Conservation (phyloP, 1,140 invertebrate genomes). For the Pseudomyrmex concolor region DNA sequence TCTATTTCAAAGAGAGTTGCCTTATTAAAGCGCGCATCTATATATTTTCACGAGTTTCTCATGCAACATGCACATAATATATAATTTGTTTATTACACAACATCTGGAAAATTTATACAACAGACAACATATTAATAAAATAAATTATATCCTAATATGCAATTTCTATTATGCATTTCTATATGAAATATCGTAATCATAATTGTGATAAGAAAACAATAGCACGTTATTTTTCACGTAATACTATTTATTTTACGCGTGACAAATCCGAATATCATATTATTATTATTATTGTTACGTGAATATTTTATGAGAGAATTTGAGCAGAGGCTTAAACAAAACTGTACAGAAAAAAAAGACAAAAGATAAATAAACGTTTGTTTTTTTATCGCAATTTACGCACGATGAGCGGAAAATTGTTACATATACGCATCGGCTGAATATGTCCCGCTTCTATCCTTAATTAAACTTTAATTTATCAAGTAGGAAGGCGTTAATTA, state of each 20-base stretch:
- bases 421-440: slow-evolving; percentile 12
- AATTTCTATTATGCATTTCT: too few relatives aligned
- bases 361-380: slow-evolving; percentile 30
- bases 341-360: background rate
- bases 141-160: background rate
- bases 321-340: slow-evolving; percentile 6
- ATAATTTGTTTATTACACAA: slow-evolving; percentile 23
- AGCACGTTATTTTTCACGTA: too few relatives aligned
- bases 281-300: background rate
- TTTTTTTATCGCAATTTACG: slow-evolving; percentile 19
- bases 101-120: background rate
- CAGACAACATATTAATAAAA: slow-evolving; percentile 8
- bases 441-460: slow-evolving; percentile 30
- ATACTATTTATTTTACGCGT: too few relatives aligned
- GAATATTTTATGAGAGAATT: slow-evolving; percentile 26
- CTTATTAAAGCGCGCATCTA: background rate
- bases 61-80: background rate
- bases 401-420: slow-evolving; percentile 15
- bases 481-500: slow-evolving; percentile 74
- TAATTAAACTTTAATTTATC: slow-evolving; percentile 75
- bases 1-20: slow-evolving; percentile 27
- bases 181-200: too few relatives aligned
- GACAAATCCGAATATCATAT: too few relatives aligned
- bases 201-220: too few relatives aligned
- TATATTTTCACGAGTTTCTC: background rate